Percentiles rank a stretch among this genome's conserved stretches.
Evolutionary conservation across 2,797 vertebrate species (phyloP).

Genomic region (Nothura maculosa): DNA sequence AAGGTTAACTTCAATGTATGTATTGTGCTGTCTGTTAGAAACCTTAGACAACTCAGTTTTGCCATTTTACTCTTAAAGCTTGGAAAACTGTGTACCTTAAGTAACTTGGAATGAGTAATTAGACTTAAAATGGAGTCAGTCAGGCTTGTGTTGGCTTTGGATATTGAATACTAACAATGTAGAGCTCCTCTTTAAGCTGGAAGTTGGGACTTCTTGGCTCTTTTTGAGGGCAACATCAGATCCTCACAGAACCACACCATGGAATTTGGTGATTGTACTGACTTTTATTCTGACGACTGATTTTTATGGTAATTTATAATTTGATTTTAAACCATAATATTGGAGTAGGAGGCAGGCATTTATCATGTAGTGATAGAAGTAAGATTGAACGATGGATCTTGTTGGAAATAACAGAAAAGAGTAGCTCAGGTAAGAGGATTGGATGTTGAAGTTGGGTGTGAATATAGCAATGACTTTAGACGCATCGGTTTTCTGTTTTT

Average conservation of each 20-base stretch:
- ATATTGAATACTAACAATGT: neutral
- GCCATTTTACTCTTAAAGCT: neutral
- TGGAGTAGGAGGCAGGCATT: neutral
- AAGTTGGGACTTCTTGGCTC: neutral
- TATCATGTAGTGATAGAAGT: neutral
- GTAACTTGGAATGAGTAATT: neutral
- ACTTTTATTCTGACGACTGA: neutral
- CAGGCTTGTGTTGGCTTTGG: neutral
- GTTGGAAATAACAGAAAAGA: neutral
- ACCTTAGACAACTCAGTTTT: neutral
- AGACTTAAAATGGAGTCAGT: conserved; percentile 6
- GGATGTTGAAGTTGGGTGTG: neutral
- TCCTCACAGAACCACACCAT: neutral
- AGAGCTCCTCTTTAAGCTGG: neutral
- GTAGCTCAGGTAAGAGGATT: neutral
- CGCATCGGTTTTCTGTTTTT: neutral
- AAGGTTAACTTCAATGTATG: neutral
- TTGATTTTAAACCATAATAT: neutral
- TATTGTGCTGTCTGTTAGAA: neutral
- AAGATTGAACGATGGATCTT: neutral
- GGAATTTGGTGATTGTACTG: neutral
- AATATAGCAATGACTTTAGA: neutral
- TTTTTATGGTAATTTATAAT: neutral
- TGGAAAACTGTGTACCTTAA: neutral
- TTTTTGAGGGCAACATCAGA: neutral